A percentile compares a stretch with the other conserved stretches of the same genome.
These are phyloP conservation scores for Zaprionus taronus DNA, from an alignment of 1,140 invertebrate species.

Conservation along the genomic window DNA sequence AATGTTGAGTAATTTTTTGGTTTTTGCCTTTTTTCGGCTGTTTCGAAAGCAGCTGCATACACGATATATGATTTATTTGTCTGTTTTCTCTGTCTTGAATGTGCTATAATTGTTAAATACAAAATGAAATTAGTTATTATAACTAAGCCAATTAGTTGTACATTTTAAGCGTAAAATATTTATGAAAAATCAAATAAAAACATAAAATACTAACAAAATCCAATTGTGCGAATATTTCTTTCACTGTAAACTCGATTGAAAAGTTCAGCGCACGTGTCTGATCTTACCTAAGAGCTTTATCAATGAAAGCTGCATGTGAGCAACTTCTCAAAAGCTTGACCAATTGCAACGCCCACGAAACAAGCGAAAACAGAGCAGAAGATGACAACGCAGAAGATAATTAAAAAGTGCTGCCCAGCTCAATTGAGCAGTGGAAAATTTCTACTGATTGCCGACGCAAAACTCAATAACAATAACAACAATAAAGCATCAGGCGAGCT, in stretches of 20 bases:
- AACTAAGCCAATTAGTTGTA: slow-evolving; percentile 77
- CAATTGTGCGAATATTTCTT: neutral
- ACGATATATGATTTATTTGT: slow-evolving; percentile 30
- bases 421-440: slow-evolving; percentile 72
- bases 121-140: slow-evolving; percentile 62
- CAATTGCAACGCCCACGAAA: neutral
- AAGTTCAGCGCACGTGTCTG: neutral
- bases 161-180: slow-evolving; percentile 75
- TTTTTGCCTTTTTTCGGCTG: neutral
- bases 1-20: slow-evolving; percentile 60
- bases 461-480: slow-evolving; percentile 34
- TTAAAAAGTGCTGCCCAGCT: slow-evolving; percentile 25
- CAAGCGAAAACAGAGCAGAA: slow-evolving; percentile 13
- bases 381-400: slow-evolving; percentile 22
- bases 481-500: slow-evolving; percentile 38
- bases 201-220: slow-evolving; percentile 56
- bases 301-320: neutral
- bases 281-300: neutral
- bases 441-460: slow-evolving; percentile 50
- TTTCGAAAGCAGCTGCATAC: too few relatives aligned
- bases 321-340: slow-evolving; percentile 7
- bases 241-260: neutral
- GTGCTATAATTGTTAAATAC: slow-evolving; percentile 80
- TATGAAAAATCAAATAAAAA: slow-evolving; percentile 79
- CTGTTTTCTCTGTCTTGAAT: slow-evolving; percentile 51